phyloP scores from a whole-genome alignment of 2,888 invertebrate genomes.

The Parelbella ahira region DNA sequence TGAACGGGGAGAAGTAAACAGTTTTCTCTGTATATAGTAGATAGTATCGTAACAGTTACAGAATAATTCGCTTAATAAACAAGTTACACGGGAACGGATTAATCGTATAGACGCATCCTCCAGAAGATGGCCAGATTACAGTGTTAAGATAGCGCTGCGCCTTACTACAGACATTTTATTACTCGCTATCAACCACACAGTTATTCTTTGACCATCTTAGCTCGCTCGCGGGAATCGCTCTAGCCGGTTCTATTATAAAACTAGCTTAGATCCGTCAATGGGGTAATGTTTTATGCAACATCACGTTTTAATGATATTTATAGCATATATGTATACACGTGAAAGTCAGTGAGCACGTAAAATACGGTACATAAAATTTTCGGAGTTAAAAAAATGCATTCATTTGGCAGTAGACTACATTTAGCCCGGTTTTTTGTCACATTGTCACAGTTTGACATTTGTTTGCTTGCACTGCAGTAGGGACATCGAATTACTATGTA shows the following conservation, averaged over 20 bases:
- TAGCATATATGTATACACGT: no score
- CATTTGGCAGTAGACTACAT: no score
- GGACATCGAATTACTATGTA: no score
- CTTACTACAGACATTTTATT: slow-evolving; percentile 36
- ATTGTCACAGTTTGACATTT: no score
- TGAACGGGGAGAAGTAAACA: no score
- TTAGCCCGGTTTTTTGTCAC: no score
- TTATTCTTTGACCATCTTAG: slow-evolving; percentile 35
- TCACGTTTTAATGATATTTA: background rate
- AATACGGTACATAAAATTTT: no score
- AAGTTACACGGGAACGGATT: slow-evolving; percentile 28
- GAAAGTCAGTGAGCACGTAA: no score
- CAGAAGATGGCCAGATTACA: slow-evolving; percentile 29
- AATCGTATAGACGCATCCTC: slow-evolving; percentile 23
- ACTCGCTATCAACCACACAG: slow-evolving; percentile 30
- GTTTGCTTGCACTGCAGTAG: no score
- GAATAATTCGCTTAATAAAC: slow-evolving; percentile 27
- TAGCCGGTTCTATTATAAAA: slow-evolving; percentile 18
- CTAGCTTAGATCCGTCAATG: slow-evolving; percentile 6
- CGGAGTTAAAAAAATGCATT: no score
- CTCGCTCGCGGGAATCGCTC: slow-evolving; percentile 17
- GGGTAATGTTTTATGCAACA: slow-evolving; percentile 4
- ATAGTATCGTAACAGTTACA: slow-evolving; percentile 9
- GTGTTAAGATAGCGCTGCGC: slow-evolving; percentile 31
- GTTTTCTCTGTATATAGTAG: no score